phyloP scores from a whole-genome alignment of 1,140 invertebrate genomes.

The Drosophila micromelanica region DNA sequence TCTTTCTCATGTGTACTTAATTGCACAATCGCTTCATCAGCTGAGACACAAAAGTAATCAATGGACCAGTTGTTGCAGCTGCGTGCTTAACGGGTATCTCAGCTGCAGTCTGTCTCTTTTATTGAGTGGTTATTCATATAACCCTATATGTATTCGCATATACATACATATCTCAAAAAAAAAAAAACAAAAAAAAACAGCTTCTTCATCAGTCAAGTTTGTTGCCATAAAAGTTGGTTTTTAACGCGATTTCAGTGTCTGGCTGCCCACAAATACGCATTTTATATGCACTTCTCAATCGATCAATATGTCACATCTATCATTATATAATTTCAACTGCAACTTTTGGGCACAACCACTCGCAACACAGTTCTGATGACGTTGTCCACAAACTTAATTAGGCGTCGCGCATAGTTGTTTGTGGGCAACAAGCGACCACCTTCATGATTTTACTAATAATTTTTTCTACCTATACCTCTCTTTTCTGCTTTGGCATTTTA shows the following conservation, averaged over 20 bases:
- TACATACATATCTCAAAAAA: background rate
- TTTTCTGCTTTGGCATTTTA: slow-evolving; percentile 7
- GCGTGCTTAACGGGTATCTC: background rate
- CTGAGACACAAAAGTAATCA: slow-evolving; percentile 17
- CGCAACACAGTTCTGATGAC: background rate
- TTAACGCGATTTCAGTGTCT: background rate
- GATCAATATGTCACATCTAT: slow-evolving; percentile 28
- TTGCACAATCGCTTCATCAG: slow-evolving; percentile 26
- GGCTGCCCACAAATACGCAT: slow-evolving; percentile 25
- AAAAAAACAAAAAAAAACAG: slow-evolving; percentile 13
- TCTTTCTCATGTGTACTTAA: slow-evolving; percentile 5
- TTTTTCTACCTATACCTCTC: background rate
- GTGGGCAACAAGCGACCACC: slow-evolving; percentile 26
- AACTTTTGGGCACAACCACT: slow-evolving; percentile 36
- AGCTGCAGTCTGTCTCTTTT: slow-evolving; percentile 3
- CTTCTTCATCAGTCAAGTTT: slow-evolving; percentile 24
- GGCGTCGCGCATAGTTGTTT: slow-evolving; percentile 32
- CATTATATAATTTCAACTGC: slow-evolving; percentile 13
- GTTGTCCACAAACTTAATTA: slow-evolving; percentile 43
- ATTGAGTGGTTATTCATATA: slow-evolving; percentile 6
- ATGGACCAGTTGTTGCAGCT: slow-evolving; percentile 26
- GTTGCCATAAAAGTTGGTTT: slow-evolving; percentile 2
- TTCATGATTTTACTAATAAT: slow-evolving; percentile 8
- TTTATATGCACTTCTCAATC: slow-evolving; percentile 23
- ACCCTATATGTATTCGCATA: no score